Evolutionary conservation across 1,140 invertebrate species (phyloP), one percentile per base, ranked within the genome.

Genomic region (Acromyrmex heyeri): DNA sequence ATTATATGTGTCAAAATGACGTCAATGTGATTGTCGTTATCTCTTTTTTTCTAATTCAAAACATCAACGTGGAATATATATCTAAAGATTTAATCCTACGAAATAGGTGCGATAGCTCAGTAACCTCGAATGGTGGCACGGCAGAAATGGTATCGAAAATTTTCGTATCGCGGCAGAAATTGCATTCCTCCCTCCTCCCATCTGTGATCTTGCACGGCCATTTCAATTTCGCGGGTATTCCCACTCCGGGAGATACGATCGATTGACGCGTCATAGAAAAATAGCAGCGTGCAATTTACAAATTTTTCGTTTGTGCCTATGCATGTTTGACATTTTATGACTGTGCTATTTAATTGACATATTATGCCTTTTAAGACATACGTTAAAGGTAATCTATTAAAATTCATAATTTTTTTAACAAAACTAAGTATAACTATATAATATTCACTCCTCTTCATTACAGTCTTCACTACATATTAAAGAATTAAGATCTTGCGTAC

Each of bases 171-270:
- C 69, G 69, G 69, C 79, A 83, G 79, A 75, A 83, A 83, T 83
- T 83, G 79, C 79, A 83, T 83, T 83, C 79, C 79, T 50, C 79
- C n/a, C 69, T 27, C 38, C 57, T 38, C 55, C 65, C 27, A 44
- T 48, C 24, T 18, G 30, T 44, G 79, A 83, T 73, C 69, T 73
- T 73, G 44, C 69, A 44, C 79, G 69, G 79, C 79, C 79, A 83
- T 83, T 83, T 83, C 79, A 83, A 83, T 83, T 83, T 83, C 38
- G 79, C 69, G 79, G 79, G 44, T 83, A 83, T 62, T 83, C 69
- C 69, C 24, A 38, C 27, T 55, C 38, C 57, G 55, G 55, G 69
- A 73, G 38, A 61, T 83, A 75, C 79, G 79, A 83, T 83, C 79
- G 79, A 83, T 83, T 83, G 79, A 73, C 69, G 69, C 12, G 38